These are phyloP conservation scores for Sialis fuliginosa DNA, from an alignment of 2,888 invertebrate genomes.

Conservation along the genomic window DNA sequence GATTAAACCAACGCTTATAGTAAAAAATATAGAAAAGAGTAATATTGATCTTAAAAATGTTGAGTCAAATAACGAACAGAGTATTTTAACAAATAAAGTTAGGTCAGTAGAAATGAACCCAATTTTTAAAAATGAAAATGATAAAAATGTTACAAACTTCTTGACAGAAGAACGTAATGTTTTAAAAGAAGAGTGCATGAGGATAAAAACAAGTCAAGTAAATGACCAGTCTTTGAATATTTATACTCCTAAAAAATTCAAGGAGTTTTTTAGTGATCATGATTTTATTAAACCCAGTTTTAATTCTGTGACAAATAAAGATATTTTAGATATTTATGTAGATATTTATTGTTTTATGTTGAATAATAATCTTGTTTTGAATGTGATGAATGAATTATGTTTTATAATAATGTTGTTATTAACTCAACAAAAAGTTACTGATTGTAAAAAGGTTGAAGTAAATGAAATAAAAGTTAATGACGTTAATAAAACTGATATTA, in stretches of 20 bases:
- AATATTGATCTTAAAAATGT: no score
- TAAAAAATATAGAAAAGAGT: neutral
- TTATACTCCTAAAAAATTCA: conserved; percentile 16
- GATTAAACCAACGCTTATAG: neutral
- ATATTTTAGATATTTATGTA: conserved; percentile 34
- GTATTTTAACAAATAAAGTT: no score
- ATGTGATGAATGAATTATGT: conserved; percentile 48
- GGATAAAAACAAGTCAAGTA: conserved; percentile 18
- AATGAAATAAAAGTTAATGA: neutral
- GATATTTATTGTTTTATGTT: conserved; percentile 39
- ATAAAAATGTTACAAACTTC: conserved; percentile 21
- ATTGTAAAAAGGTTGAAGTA: neutral
- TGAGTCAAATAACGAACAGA: no score
- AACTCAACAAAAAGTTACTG: neutral
- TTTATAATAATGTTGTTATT: conserved; percentile 47
- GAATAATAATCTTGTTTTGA: conserved; percentile 40
- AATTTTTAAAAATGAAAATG: conserved; percentile 24
- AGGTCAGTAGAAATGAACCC: conserved; percentile 21
- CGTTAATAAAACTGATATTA: neutral
- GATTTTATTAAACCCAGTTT: conserved; percentile 23
- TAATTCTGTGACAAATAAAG: conserved; percentile 28
- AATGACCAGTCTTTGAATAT: conserved; percentile 24
- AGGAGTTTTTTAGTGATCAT: conserved; percentile 10
- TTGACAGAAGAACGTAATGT: conserved; percentile 28
- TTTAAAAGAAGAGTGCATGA: conserved; percentile 27